Conservation (phyloP, 2,113 vertebrate species). For the Chinchilla lanigera region DNA sequence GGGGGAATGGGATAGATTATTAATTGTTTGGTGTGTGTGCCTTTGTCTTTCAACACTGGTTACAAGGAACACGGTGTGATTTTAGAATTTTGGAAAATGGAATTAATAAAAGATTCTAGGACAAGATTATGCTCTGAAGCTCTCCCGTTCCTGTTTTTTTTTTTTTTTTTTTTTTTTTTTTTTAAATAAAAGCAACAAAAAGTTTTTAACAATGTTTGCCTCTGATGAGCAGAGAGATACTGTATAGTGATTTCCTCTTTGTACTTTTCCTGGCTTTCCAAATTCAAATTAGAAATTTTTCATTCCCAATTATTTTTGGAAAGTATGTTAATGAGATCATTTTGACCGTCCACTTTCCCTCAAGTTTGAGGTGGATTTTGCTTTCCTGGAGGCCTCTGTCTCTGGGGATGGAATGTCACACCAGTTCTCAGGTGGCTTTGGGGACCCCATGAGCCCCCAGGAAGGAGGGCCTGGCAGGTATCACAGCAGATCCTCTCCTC, state of each 20-base stretch:
- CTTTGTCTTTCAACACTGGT: conserved; percentile 13
- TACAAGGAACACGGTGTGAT: not conserved
- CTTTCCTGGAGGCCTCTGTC: not conserved
- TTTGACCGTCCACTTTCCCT: not conserved
- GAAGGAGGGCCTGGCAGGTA: not conserved
- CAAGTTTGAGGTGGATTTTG: not conserved
- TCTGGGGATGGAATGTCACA: not conserved
- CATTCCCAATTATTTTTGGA: not conserved
- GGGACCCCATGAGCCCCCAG: fast-evolving
- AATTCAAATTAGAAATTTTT: not conserved
- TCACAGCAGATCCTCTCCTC: not conserved
- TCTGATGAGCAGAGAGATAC: not conserved
- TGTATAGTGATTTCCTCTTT: not conserved
- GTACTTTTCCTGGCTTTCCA: not conserved
- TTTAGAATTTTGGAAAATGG: not conserved
- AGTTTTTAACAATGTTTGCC: not conserved
- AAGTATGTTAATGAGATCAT: not conserved
- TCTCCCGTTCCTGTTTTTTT: too few species aligned
- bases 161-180: too few species aligned
- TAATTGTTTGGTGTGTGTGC: not conserved
- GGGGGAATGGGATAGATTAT: not conserved
- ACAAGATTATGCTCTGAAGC: not conserved
- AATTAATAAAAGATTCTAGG: conserved; percentile 32
- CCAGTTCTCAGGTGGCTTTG: not conserved
- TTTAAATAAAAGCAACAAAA: not conserved